phyloP scores from a whole-genome alignment of 2,797 vertebrate genomes.

The Choloepus didactylus region DNA sequence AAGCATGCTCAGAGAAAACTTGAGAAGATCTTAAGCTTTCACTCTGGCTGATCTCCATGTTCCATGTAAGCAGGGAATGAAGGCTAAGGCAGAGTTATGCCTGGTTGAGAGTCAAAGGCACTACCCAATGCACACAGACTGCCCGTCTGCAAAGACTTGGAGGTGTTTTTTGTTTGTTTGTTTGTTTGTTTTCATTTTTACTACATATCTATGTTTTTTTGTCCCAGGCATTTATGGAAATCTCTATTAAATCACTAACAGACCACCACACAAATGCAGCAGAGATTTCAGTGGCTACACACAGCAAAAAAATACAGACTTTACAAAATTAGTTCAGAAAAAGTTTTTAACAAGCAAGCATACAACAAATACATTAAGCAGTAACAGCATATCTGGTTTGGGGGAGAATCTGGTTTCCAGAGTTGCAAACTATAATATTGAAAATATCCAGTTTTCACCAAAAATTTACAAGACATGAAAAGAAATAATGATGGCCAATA shows the following conservation, averaged over 20 bases:
- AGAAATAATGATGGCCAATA: neutral
- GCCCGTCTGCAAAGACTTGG: neutral
- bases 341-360: no score
- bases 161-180: neutral
- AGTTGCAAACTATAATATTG: neutral
- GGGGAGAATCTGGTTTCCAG: neutral
- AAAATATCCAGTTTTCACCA: neutral
- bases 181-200: no score
- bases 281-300: neutral
- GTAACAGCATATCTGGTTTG: neutral
- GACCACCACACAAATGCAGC: neutral
- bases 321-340: neutral
- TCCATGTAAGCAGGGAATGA: neutral
- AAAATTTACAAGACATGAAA: neutral
- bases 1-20: neutral
- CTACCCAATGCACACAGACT: neutral
- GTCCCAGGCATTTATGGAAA: neutral
- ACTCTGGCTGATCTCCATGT: neutral
- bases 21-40: neutral
- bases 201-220: neutral
- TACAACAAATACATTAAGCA: no score
- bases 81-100: neutral
- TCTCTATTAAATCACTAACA: neutral
- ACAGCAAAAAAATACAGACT: neutral
- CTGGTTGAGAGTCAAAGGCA: neutral